Percentiles rank a stretch among this genome's conserved stretches.
These are phyloP conservation scores for Monopterus albus DNA, from an alignment of 2,113 vertebrate species.

Conservation along the genomic window DNA sequence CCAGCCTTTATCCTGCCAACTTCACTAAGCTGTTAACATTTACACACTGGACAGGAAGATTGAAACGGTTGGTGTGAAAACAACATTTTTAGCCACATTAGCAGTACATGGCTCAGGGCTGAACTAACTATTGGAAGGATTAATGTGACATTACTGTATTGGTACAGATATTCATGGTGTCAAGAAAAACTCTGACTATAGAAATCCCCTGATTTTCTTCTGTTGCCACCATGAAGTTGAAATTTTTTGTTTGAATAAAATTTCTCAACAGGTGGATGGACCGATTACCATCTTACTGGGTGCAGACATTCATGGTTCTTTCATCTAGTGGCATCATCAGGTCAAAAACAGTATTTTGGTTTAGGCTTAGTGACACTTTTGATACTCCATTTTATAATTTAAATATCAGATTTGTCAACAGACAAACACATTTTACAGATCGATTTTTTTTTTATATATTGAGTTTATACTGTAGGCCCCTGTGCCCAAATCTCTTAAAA, in stretches of 20 bases:
- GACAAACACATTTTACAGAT: too few species aligned
- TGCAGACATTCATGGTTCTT: neutral
- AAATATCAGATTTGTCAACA: neutral
- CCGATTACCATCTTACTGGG: neutral
- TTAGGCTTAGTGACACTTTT: too few species aligned
- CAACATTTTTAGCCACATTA: neutral
- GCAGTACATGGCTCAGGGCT: neutral
- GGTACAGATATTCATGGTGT: neutral
- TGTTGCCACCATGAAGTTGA: neutral
- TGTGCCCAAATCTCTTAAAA: conserved; percentile 43
- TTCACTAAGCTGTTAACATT: conserved; percentile 4
- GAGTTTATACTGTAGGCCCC: neutral
- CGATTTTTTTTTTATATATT: neutral
- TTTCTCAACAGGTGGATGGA: neutral
- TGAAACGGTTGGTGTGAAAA: conserved; percentile 12
- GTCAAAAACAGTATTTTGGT: too few species aligned
- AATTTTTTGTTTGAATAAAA: neutral
- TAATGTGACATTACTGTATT: neutral
- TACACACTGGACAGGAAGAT: conserved; percentile 1
- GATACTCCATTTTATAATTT: neutral
- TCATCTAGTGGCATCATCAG: neutral
- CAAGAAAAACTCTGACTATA: too few species aligned
- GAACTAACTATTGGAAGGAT: neutral
- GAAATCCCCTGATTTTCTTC: neutral
- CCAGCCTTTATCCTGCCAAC: conserved; percentile 29